These are phyloP conservation scores for Hippocampus comes DNA, from an alignment of 2,113 vertebrate species.

Conservation along the genomic window DNA sequence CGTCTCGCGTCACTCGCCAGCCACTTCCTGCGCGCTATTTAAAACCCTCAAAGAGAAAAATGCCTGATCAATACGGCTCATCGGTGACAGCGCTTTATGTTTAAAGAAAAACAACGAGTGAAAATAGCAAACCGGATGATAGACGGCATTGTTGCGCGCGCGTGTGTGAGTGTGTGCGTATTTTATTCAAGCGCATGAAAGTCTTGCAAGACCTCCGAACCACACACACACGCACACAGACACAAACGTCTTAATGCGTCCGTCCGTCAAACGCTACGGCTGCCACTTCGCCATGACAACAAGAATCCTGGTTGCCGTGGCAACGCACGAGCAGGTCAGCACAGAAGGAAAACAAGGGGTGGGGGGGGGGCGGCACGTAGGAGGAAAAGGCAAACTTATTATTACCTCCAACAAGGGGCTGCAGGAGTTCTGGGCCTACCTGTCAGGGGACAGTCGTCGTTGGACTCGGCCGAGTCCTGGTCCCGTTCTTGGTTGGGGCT, in stretches of 20 bases:
- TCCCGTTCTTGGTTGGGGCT: conserved; percentile 81
- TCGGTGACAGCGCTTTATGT: neutral
- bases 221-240: conserved; percentile 14
- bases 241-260: conserved; percentile 7
- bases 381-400: conserved; percentile 5
- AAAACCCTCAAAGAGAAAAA: neutral
- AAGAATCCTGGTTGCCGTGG: conserved; percentile 32
- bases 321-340: conserved; percentile 16
- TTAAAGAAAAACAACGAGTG: neutral
- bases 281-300: conserved; percentile 49
- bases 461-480: conserved; percentile 68
- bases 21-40: conserved; percentile 7
- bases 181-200: conserved; percentile 44
- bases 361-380: conserved; percentile 6
- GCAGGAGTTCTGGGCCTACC: conserved; percentile 34
- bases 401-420: neutral
- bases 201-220: conserved; percentile 35
- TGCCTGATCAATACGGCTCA: neutral
- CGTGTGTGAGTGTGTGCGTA: neutral
- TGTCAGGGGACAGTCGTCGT: conserved; percentile 62
- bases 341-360: conserved; percentile 25
- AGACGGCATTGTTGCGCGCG: neutral
- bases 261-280: conserved; percentile 6
- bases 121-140: neutral
- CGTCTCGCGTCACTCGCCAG: neutral